These are phyloP conservation scores for Idaea biselata DNA, from an alignment of 2,888 invertebrate genomes.

Conservation along the genomic window DNA sequence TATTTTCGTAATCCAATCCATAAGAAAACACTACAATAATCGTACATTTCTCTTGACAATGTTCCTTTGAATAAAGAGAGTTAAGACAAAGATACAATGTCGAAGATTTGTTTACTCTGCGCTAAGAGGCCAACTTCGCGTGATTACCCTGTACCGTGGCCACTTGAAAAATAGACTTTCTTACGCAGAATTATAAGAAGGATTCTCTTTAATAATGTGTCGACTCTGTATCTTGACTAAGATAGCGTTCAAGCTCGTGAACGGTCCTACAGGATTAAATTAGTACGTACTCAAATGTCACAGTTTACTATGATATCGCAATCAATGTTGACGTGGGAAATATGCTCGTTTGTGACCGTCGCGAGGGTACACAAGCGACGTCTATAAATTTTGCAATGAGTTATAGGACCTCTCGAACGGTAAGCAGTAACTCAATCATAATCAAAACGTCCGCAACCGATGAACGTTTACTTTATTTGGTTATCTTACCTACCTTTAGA, in stretches of 20 bases:
- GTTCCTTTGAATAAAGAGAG: slow-evolving; percentile 78
- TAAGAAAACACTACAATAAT: slow-evolving; percentile 75
- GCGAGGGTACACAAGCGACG: slow-evolving; percentile 51
- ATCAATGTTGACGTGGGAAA: slow-evolving; percentile 79
- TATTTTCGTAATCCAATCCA: slow-evolving; percentile 76
- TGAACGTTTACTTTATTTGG: slow-evolving; percentile 27
- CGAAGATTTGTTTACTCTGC: slow-evolving; percentile 74
- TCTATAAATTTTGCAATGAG: slow-evolving; percentile 74
- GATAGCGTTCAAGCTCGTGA: slow-evolving; percentile 54
- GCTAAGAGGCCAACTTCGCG: slow-evolving; percentile 63
- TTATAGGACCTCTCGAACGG: slow-evolving; percentile 57
- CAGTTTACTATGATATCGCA: slow-evolving; percentile 75
- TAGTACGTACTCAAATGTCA: slow-evolving; percentile 72
- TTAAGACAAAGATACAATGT: slow-evolving; percentile 77
- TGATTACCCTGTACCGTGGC: slow-evolving; percentile 52
- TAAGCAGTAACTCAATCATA: slow-evolving; percentile 61
- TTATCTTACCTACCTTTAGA: slow-evolving; percentile 11
- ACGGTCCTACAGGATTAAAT: slow-evolving; percentile 62
- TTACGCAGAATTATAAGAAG: slow-evolving; percentile 47
- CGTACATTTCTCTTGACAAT: slow-evolving; percentile 78
- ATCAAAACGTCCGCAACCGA: slow-evolving; percentile 34
- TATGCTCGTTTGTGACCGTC: slow-evolving; percentile 70
- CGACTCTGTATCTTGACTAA: slow-evolving; percentile 50
- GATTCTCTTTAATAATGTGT: slow-evolving; percentile 41
- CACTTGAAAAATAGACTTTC: slow-evolving; percentile 61